Evolutionary conservation across 2,888 invertebrate species (phyloP), one percentile per base, ranked within the genome.

Genomic region (Stenoptilia bipunctidactyla): DNA sequence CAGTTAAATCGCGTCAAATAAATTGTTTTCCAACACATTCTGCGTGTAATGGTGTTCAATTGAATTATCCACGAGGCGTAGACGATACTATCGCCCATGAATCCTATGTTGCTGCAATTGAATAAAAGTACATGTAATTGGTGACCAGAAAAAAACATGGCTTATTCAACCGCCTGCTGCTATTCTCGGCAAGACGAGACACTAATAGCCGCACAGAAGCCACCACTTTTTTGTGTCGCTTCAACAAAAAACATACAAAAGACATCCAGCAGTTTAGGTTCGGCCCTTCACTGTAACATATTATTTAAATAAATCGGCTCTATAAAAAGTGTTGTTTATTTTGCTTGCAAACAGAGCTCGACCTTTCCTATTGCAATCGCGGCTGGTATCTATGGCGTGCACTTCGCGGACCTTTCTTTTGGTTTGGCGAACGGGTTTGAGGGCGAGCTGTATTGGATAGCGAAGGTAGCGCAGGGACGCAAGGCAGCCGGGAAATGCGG

Each of bases 111-210:
- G 67, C 58, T 60, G 59, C 57, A 64, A 68, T 67, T 67, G 61
- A 62, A 66, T 69, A 66, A 66, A 72, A 72, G 68, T 66, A 68
- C 58, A 63, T 61, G 66, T 73, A 74, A 75, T 73, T 76, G 68
- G 65, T 62, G 53, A 61, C 56, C 60, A 58, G 57, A 62, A 73
- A 73, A 66, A 75, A 73, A 69, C 56, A 59, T 63, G 61, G 57
- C 53, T 63, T 63, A 66, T 66, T 63, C 65, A 63, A 55, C 47
- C 53, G 56, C 49, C n/a, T n/a, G 49, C 49, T 48, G 48, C 47
- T 47, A 45, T 45, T 44, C 20, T 45, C 48, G 52, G 43, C 46
- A 48, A 45, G 46, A 49, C 52, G 53, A 20, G 55, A 61, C 53
- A 52, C 51, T 63, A 64, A 64, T 60, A 61, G 57, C 48, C 55